Percentiles rank a stretch among this genome's conserved stretches.
These are phyloP conservation scores for Struthidea cinerea DNA, from an alignment of 2,113 vertebrate species.

Conservation along the genomic window DNA sequence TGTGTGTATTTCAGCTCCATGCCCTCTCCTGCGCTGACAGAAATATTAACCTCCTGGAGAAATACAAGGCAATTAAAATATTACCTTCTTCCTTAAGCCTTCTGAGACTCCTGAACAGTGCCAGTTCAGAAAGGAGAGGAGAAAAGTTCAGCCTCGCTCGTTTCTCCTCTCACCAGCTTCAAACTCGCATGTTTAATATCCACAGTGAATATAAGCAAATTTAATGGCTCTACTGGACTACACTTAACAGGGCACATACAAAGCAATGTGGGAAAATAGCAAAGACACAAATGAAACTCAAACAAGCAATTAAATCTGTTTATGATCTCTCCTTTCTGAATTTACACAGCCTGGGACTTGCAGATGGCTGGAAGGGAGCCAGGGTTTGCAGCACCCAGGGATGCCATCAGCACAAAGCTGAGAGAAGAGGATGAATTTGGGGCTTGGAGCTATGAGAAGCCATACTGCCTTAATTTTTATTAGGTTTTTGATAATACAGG, in stretches of 20 bases:
- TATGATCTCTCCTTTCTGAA: neutral
- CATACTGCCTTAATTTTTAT: neutral
- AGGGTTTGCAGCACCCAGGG: neutral
- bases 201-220: neutral
- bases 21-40: neutral
- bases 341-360: neutral
- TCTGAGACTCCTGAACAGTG: neutral
- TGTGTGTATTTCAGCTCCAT: neutral
- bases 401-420: neutral
- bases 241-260: neutral
- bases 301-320: neutral
- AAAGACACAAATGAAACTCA: neutral
- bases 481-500: neutral
- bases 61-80: constrained; percentile 52
- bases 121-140: neutral
- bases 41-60: constrained; percentile 30
- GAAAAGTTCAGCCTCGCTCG: neutral
- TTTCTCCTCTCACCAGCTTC: neutral
- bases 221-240: neutral
- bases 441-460: neutral
- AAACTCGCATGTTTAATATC: neutral
- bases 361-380: neutral
- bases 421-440: neutral
- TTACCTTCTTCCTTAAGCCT: constrained; percentile 20
- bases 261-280: neutral